Evolutionary conservation across 2,113 vertebrate species (phyloP).

Genomic region (Oreochromis spilurus): DNA sequence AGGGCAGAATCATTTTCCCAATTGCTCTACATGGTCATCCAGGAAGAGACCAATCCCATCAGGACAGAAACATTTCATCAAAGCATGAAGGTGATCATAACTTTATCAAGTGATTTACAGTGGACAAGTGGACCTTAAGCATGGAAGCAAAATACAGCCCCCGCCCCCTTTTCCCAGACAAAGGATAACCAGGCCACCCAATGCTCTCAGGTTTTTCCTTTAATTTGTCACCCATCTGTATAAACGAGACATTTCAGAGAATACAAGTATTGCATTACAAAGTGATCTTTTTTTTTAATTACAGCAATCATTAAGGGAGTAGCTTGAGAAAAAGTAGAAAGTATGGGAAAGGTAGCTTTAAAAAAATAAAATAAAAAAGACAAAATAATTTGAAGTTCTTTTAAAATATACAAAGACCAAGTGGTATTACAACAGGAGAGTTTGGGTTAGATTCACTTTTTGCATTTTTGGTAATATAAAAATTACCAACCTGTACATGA

Average conservation of each 20-base stretch:
- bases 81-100: neutral
- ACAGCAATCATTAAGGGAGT: neutral
- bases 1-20: neutral
- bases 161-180: neutral
- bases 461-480: neutral
- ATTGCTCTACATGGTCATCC: neutral
- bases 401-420: neutral
- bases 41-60: neutral
- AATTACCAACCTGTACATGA: constrained; percentile 60
- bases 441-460: neutral
- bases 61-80: neutral
- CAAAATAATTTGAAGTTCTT: neutral
- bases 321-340: neutral
- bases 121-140: neutral
- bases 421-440: neutral
- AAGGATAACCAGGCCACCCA: neutral
- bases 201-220: neutral
- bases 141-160: neutral
- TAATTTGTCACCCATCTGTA: neutral
- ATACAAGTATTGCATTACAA: neutral
- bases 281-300: neutral
- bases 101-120: neutral
- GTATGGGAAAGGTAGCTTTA: neutral
- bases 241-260: neutral
- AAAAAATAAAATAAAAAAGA: neutral